A percentile compares a stretch with the other conserved stretches of the same genome.
Conservation (phyloP, 2,113 vertebrate genomes). For the Oryzias woworae region DNA sequence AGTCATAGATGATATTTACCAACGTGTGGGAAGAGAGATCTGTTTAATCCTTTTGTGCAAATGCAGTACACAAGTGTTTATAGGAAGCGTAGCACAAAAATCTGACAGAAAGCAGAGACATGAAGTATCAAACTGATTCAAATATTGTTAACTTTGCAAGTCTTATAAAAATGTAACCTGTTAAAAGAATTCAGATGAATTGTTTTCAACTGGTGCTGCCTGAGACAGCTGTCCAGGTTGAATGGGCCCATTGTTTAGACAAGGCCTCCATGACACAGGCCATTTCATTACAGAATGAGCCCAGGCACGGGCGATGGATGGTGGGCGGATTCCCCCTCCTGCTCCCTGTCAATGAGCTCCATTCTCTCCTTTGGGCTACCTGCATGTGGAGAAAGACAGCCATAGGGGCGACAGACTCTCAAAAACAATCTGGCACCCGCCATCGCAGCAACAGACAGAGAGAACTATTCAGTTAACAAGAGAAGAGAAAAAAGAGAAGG, state of each 20-base stretch:
- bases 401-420: slow-evolving; percentile 64
- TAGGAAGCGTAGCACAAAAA: too few species aligned
- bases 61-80: too few species aligned
- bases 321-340: slow-evolving; percentile 51
- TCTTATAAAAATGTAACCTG: too few species aligned
- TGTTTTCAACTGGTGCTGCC: slow-evolving; percentile 68
- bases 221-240: slow-evolving; percentile 69
- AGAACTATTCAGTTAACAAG: slow-evolving; percentile 23
- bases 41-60: too few species aligned
- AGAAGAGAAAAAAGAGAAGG: too few species aligned
- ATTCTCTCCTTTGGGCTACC: slow-evolving; percentile 65
- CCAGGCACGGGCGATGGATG: slow-evolving; percentile 57
- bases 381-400: slow-evolving; percentile 60
- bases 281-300: slow-evolving; percentile 75
- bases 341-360: slow-evolving; percentile 61
- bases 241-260: slow-evolving; percentile 77
- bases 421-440: slow-evolving; percentile 63
- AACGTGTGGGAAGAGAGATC: too few species aligned
- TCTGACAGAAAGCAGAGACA: too few species aligned
- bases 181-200: slow-evolving; percentile 61
- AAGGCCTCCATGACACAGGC: slow-evolving; percentile 74
- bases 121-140: too few species aligned
- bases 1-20: too few species aligned
- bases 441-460: slow-evolving; percentile 41
- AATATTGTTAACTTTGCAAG: too few species aligned